Base-by-base conservation (phyloP, 2,113 vertebrate genomes). In the Odobenus rosmarus region DNA sequence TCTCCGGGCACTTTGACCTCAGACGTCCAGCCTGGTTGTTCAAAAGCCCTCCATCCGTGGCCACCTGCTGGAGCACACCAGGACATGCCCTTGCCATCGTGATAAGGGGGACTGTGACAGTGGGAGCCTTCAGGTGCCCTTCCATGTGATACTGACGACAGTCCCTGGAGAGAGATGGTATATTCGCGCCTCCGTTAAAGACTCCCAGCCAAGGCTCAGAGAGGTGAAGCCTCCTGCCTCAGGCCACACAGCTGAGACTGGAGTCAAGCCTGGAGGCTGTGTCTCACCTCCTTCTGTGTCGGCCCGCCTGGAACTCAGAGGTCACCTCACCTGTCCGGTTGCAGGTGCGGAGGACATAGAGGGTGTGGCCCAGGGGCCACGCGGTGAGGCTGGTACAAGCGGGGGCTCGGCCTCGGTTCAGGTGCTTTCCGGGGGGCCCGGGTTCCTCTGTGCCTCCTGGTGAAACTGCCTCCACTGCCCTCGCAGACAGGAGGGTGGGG, bases 121-220 rank as follows among this genome's bases (percentile, higher is more conserved):
- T 1, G 19, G 26, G 10, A 19, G 71, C 19, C 57, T 46, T 76
- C 76, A 5, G 87, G 10, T 3, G 1, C 51, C 80, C n/a, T 42
- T 21, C 24, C 21, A 0, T 2, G 31, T 1, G 9, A 19, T 3
- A 14, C 36, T 5, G 3, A 16, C 0, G 9, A 19, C 74, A 26
- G 33, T 11, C 49, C 36, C 42, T 21, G 9, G 10, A 57, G 23
- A 57, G 74, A 42, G 26, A 49, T 7, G 4, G 31, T 1, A n/a
- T 1, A 7, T 23, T 15, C 6, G 11, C 7, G 13, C 11, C n/a
- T 4, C 0, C 4, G 2, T 16, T 12, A 26, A 55, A 2, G 83
- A 64, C 77, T 12, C 33, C 8, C 5, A 31, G 69, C 69, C 4
- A 1, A 57, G 91, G 14, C 90, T 83, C 80, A 53, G 80, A 87